Percentiles rank a stretch among this genome's conserved stretches.
phyloP scores from a whole-genome alignment of 37 sponge, comb jelly and placozoan genomes.

The Dysidea cf. avara region DNA sequence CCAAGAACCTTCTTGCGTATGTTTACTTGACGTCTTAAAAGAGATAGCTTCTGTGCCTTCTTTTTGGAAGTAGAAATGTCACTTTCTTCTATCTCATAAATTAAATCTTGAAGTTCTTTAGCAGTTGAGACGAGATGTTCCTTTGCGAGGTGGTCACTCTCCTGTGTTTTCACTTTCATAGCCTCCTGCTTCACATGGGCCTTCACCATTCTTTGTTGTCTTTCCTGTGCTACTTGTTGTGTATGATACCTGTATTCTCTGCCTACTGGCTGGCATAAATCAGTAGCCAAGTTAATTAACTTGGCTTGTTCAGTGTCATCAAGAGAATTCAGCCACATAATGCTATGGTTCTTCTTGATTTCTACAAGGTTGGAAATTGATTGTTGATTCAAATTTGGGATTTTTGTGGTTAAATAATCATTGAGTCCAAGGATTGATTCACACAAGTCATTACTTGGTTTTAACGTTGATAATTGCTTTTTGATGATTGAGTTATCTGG shows the following conservation, averaged over 20 bases:
- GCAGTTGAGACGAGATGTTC: constrained; percentile 11
- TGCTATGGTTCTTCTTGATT: constrained; percentile 22
- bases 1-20: constrained; percentile 32
- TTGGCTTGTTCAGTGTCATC: not conserved
- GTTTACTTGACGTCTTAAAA: constrained; percentile 20
- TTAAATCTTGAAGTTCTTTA: not conserved
- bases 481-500: constrained; percentile 1
- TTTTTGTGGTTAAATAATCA: constrained; percentile 33
- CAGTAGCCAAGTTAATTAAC: constrained; percentile 21
- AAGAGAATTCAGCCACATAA: constrained; percentile 7
- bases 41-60: not conserved
- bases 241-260: not conserved
- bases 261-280: constrained; percentile 7
- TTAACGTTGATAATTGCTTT: constrained; percentile 10
- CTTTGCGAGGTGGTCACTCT: constrained; percentile 10
- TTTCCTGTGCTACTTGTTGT: not conserved
- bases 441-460: constrained; percentile 43
- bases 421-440: constrained; percentile 35
- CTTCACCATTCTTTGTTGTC: constrained; percentile 13
- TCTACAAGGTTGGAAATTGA: constrained; percentile 21
- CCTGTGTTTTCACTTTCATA: constrained; percentile 8
- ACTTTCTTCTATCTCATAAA: constrained; percentile 13
- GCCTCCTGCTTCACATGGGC: constrained; percentile 16
- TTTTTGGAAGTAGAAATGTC: constrained; percentile 13
- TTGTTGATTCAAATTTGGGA: constrained; percentile 45